phyloP scores from a whole-genome alignment of 2,113 vertebrate genomes.

The Nettapus auritus region DNA sequence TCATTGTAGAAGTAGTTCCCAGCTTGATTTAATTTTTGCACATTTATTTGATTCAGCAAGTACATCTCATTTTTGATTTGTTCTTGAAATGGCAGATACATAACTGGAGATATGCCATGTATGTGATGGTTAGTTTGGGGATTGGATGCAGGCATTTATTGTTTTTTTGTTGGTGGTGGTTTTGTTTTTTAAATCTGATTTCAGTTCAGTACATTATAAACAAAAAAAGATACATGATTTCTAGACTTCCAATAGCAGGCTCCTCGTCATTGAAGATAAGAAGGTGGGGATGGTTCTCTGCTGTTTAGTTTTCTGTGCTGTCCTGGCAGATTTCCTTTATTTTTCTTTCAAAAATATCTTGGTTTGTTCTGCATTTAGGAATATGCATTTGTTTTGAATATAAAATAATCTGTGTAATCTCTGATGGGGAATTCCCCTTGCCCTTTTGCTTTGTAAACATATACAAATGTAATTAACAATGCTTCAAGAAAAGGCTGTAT shows the following conservation, averaged over 20 bases:
- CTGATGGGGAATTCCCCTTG: slow-evolving; percentile 34
- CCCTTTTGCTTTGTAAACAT: neutral
- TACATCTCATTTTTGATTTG: neutral
- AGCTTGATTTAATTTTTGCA: neutral
- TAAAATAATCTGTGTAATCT: slow-evolving; percentile 5
- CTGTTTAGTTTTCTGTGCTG: neutral
- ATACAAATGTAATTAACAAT: slow-evolving; percentile 17
- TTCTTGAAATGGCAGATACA: neutral
- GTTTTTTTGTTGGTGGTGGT: neutral
- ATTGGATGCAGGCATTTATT: neutral
- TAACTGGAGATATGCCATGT: neutral
- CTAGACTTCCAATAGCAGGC: neutral
- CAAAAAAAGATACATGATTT: neutral
- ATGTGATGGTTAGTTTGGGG: neutral
- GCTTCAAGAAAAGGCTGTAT: slow-evolving; percentile 12
- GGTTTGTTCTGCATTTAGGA: neutral
- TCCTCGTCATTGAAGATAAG: neutral
- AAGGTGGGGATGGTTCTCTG: neutral
- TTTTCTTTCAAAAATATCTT: neutral
- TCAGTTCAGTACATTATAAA: neutral
- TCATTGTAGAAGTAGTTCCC: neutral
- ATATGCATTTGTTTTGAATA: slow-evolving; percentile 14
- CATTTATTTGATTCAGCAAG: neutral
- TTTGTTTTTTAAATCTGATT: neutral
- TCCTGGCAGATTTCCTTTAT: slow-evolving; percentile 1